A percentile compares a stretch with the other conserved stretches of the same genome.
Evolutionary conservation across 2,113 vertebrate species (phyloP).

Genomic region (Rhynchomys soricoides): DNA sequence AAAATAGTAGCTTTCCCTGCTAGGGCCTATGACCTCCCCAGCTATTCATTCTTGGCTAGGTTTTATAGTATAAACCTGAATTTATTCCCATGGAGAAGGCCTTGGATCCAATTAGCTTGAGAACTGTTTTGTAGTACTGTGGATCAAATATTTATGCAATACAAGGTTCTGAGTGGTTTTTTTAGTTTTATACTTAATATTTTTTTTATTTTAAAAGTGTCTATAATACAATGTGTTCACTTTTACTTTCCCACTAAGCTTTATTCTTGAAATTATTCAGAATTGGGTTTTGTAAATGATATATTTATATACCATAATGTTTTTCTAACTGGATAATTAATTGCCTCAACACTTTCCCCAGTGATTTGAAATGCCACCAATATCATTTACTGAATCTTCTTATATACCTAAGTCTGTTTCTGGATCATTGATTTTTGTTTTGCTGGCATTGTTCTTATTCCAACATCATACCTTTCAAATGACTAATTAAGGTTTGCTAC

Average conservation of each 20-base stretch:
- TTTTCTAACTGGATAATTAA: background rate
- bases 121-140: background rate
- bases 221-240: background rate
- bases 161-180: constrained; percentile 5
- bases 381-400: background rate
- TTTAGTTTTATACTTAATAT: background rate
- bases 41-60: background rate
- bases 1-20: background rate
- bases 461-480: background rate
- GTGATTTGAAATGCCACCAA: constrained; percentile 27
- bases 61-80: background rate
- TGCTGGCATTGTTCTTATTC: background rate
- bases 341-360: background rate
- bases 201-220: background rate
- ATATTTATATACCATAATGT: background rate
- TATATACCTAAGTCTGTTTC: constrained; percentile 3
- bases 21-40: background rate
- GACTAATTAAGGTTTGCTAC: constrained; percentile 35
- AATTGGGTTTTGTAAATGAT: constrained; percentile 30
- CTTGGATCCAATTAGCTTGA: background rate
- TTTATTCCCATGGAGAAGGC: background rate
- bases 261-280: constrained; percentile 29
- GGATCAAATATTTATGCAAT: constrained; percentile 20
- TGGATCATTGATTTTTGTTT: constrained; percentile 22
- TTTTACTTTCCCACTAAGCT: background rate